Conservation (phyloP, 2,113 vertebrate species). For the Brachypteracias leptosomus region DNA sequence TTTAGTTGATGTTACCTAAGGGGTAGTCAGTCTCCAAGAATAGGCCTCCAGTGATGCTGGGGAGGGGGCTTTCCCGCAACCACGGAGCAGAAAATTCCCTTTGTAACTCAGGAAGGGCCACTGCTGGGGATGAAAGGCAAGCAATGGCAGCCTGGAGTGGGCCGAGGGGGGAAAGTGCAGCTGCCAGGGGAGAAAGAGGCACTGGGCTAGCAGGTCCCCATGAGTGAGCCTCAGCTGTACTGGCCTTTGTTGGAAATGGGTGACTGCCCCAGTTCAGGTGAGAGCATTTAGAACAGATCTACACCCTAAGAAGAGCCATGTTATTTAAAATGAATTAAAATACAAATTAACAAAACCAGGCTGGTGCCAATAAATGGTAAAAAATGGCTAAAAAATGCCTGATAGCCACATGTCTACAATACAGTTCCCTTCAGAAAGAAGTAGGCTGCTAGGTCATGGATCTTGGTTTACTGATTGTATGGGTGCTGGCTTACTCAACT, state of each 20-base stretch:
- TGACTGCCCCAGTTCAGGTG: not conserved
- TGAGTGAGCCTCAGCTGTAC: fast-evolving
- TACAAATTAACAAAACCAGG: not conserved
- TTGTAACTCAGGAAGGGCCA: not conserved
- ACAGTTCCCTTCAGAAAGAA: conserved; percentile 4
- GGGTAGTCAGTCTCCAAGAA: not conserved
- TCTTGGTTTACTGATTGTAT: conserved; percentile 26
- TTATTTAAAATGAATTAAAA: not conserved
- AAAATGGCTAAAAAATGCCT: not conserved
- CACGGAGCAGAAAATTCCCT: not conserved
- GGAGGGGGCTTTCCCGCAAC: not conserved
- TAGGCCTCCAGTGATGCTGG: not conserved
- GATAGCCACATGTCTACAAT: not conserved
- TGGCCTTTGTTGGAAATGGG: not conserved
- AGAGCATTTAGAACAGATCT: not conserved
- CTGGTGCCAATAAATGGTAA: not conserved
- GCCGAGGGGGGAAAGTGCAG: not conserved
- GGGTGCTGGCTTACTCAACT: conserved; percentile 18
- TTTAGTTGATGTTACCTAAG: not conserved
- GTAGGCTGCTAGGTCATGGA: conserved; percentile 49
- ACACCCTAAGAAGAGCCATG: not conserved
- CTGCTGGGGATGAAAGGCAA: not conserved
- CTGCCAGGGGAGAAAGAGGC: not conserved
- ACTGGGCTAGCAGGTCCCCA: not conserved
- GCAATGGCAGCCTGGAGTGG: not conserved